A percentile compares a stretch with the other conserved stretches of the same genome.
Conservation (phyloP, 1,140 invertebrate species). For the Bombus balteatus region DNA sequence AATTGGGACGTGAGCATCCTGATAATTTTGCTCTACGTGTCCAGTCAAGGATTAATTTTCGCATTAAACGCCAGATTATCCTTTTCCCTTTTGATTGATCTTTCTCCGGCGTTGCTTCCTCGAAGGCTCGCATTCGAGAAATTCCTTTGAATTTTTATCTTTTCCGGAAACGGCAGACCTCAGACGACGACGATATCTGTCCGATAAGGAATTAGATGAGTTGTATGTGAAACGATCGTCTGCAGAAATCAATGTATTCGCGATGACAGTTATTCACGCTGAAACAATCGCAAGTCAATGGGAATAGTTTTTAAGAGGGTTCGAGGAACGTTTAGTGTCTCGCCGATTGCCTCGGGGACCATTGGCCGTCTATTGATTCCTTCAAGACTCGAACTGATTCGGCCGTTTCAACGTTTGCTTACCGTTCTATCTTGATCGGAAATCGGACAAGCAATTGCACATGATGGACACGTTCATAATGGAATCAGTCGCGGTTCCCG, state of each 20-base stretch:
- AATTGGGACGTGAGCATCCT: constrained; percentile 58
- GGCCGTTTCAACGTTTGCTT: constrained; percentile 1
- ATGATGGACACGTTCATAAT: constrained; percentile 41
- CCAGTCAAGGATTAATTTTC: neutral
- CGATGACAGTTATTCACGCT: neutral
- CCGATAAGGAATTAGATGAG: neutral
- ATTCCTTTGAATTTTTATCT: neutral
- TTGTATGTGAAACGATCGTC: neutral
- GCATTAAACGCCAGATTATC: neutral
- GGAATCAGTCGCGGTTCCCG: constrained; percentile 9
- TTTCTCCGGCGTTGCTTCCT: neutral
- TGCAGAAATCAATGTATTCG: neutral
- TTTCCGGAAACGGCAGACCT: neutral
- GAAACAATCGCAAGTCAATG: neutral
- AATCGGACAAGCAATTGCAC: constrained; percentile 35
- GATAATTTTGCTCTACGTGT: constrained; percentile 31
- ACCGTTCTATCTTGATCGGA: constrained; percentile 13
- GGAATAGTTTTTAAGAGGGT: constrained; percentile 4
- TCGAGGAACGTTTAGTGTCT: neutral
- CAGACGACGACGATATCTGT: neutral
- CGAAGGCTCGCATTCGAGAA: neutral
- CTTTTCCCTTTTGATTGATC: no score
- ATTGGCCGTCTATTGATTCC: constrained; percentile 1
- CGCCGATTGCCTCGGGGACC: neutral
- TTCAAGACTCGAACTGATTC: constrained; percentile 12